These are phyloP conservation scores for Andrena trimmerana DNA, from an alignment of 2,888 invertebrate genomes.

Conservation along the genomic window DNA sequence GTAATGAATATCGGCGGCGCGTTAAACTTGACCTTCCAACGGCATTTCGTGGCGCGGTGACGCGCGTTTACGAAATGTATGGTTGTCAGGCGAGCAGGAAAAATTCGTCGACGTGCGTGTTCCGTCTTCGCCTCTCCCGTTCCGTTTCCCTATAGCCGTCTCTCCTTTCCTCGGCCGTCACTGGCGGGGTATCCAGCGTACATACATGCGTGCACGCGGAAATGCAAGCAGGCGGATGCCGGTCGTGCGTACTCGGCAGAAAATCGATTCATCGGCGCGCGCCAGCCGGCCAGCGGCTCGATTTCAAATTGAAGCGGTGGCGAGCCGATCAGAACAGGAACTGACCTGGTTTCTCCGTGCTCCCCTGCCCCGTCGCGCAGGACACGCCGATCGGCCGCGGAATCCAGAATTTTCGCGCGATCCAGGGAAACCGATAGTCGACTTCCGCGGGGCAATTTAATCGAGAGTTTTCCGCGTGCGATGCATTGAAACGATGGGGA, in stretches of 20 bases:
- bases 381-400: not conserved
- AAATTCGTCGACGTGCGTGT: conserved; percentile 55
- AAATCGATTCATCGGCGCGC: conserved; percentile 67
- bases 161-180: conserved; percentile 18
- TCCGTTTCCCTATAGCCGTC: conserved; percentile 29
- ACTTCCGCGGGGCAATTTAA: not conserved
- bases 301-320: conserved; percentile 69
- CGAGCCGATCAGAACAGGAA: conserved; percentile 63
- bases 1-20: conserved; percentile 11
- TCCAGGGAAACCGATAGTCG: not conserved
- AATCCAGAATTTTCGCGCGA: not conserved
- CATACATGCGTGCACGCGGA: conserved; percentile 60
- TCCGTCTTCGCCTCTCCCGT: conserved; percentile 55
- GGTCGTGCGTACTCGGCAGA: conserved; percentile 66
- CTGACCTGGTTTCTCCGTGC: conserved; percentile 71
- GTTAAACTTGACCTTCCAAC: conserved; percentile 67
- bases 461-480: no score
- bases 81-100: conserved; percentile 35
- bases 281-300: conserved; percentile 37
- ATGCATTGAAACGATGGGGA: not conserved
- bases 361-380: not conserved
- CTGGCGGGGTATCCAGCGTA: conserved; percentile 21
- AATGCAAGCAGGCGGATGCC: conserved; percentile 66
- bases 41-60: conserved; percentile 16
- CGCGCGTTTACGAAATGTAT: conserved; percentile 56